Evolutionary conservation across 2,113 vertebrate genomes (phyloP).

Genomic region (Paracyprichromis sp.): DNA sequence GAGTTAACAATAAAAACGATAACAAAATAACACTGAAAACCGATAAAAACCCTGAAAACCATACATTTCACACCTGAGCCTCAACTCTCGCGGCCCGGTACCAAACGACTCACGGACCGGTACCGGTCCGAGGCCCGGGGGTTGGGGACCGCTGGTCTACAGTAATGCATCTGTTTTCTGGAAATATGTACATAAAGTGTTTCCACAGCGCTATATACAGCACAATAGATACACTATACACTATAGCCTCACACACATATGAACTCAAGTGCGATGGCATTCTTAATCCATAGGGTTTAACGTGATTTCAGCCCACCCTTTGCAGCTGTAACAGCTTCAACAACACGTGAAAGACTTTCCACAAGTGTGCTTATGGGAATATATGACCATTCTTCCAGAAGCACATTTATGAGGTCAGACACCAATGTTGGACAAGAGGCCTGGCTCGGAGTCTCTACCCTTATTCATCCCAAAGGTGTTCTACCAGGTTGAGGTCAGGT

Average conservation of each 20-base stretch:
- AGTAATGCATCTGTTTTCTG: neutral
- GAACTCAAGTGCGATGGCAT: rapidly evolving
- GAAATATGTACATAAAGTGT: neutral
- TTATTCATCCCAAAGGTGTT: neutral
- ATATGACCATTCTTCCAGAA: neutral
- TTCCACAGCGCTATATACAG: neutral
- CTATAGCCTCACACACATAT: neutral
- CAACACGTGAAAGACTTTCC: neutral
- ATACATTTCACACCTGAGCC: too few species aligned
- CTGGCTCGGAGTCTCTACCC: neutral
- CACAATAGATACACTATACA: neutral
- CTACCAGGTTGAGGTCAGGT: neutral
- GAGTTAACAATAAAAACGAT: too few species aligned
- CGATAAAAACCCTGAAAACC: too few species aligned
- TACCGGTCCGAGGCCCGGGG: too few species aligned
- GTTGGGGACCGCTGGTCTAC: neutral
- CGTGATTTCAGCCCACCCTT: neutral
- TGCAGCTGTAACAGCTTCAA: neutral
- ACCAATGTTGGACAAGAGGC: neutral
- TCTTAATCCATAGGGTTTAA: neutral
- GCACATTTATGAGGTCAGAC: neutral
- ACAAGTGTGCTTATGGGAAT: neutral
- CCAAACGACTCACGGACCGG: too few species aligned
- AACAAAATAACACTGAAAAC: too few species aligned
- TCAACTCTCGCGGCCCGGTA: too few species aligned